A percentile compares a stretch with the other conserved stretches of the same genome.
Conservation (phyloP, 2,888 invertebrate species). For the Agonopterix heracliana region DNA sequence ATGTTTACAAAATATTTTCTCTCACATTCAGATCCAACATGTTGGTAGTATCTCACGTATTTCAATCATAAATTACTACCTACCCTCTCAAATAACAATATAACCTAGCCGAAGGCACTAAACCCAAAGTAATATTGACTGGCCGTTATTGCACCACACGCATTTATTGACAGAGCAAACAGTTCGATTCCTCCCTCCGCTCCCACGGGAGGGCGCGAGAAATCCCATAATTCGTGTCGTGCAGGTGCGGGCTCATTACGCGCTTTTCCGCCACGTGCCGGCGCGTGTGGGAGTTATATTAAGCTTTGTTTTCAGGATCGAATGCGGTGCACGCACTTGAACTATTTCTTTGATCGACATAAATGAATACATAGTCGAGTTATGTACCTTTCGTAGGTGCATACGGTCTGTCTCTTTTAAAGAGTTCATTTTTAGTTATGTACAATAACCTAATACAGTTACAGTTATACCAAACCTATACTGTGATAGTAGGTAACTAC, state of each 20-base stretch:
- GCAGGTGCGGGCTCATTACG: constrained; percentile 74
- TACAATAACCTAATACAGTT: no score
- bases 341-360: constrained; percentile 43
- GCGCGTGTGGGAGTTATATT: constrained; percentile 42
- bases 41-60: no score
- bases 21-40: no score
- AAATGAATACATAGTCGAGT: background rate
- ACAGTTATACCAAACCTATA: no score
- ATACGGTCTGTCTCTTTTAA: no score
- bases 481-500: no score
- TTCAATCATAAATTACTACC: no score
- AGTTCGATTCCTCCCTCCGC: constrained; percentile 42
- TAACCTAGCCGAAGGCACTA: constrained; percentile 31
- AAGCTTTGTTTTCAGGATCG: constrained; percentile 41
- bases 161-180: constrained; percentile 63
- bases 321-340: constrained; percentile 43
- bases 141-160: constrained; percentile 48
- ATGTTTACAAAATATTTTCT: no score
- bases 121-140: constrained; percentile 38
- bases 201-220: constrained; percentile 76
- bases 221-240: constrained; percentile 70
- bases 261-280: constrained; percentile 65
- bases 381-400: background rate
- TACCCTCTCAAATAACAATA: constrained; percentile 23
- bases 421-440: no score